These are phyloP conservation scores for Rhinogobio ventralis DNA, from an alignment of 2,797 vertebrate genomes.

Conservation along the genomic window DNA sequence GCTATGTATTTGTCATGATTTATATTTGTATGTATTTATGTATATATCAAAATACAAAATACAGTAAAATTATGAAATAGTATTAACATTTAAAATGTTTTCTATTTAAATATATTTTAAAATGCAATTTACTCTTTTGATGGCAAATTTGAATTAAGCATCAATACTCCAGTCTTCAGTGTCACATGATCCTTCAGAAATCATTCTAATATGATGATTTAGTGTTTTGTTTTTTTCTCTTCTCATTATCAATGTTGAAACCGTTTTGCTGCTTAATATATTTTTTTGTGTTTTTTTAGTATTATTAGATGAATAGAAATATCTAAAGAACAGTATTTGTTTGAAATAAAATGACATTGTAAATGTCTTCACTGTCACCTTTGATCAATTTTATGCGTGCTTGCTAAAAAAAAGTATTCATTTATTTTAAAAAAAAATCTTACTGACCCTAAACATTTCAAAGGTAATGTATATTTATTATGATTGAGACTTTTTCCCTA, in stretches of 20 bases:
- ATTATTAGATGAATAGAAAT: neutral
- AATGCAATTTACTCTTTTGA: neutral
- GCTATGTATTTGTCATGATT: neutral
- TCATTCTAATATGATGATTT: neutral
- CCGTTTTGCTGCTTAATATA: neutral
- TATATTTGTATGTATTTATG: neutral
- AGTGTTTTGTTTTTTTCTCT: neutral
- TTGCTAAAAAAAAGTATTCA: neutral
- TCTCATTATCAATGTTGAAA: neutral
- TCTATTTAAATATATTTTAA: no score
- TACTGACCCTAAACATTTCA: conserved; percentile 55
- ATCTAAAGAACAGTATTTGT: neutral
- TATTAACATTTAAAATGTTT: no score
- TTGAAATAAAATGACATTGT: neutral
- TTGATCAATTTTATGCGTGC: neutral
- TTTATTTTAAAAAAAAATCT: neutral
- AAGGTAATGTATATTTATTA: conserved; percentile 22
- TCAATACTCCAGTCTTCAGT: neutral
- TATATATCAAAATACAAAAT: neutral
- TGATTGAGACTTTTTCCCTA: neutral
- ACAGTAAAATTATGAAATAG: neutral
- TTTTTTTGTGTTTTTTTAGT: neutral
- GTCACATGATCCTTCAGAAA: neutral
- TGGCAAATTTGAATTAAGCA: neutral
- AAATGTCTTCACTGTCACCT: neutral